These are phyloP conservation scores for Brachionus manjavacas DNA, from an alignment of 1,140 invertebrate genomes.

Conservation along the genomic window DNA sequence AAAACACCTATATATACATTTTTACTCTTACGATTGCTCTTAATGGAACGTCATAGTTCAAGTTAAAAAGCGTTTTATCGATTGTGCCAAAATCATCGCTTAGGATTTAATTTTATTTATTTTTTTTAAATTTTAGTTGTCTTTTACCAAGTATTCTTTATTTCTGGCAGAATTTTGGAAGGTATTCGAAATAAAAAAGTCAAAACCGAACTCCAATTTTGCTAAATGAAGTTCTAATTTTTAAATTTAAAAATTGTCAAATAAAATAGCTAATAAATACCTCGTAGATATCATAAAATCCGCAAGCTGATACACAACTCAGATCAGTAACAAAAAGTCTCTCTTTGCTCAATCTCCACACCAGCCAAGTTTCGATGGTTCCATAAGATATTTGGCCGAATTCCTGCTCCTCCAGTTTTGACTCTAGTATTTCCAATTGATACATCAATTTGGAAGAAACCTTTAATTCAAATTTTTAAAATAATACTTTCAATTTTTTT, in stretches of 20 bases:
- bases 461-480: background rate
- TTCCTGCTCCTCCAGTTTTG: background rate
- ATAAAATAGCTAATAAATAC: background rate
- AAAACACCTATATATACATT: background rate
- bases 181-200: background rate
- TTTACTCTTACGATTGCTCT: background rate
- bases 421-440: conserved; percentile 6
- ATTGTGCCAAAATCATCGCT: background rate
- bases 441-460: background rate
- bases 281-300: conserved; percentile 9
- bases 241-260: background rate
- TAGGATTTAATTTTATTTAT: background rate
- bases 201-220: background rate
- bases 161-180: background rate
- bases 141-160: background rate
- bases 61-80: background rate
- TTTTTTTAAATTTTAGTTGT: background rate
- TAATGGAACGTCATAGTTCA: background rate
- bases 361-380: conserved; percentile 26
- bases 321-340: conserved; percentile 15
- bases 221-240: background rate
- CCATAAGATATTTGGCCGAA: background rate
- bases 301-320: background rate
- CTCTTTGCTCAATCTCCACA: background rate
- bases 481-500: background rate